Conservation (phyloP, 2,113 vertebrate species). For the Cryptomyrus ogoouensis region DNA sequence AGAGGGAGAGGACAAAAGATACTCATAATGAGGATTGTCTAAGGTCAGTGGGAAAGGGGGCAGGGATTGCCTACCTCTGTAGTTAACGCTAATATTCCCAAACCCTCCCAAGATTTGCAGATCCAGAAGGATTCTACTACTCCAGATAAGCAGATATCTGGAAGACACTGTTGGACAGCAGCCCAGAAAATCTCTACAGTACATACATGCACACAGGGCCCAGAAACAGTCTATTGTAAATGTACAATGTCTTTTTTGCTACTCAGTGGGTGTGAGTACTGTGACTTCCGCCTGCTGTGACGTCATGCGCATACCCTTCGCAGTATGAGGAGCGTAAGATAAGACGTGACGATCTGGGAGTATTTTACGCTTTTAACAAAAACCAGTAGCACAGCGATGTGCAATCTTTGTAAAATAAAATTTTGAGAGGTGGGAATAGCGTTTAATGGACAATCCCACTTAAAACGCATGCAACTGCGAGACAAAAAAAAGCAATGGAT, state of each 20-base stretch:
- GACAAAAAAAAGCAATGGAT: too few relatives aligned
- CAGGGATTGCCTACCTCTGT: not conserved
- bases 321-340: too few relatives aligned
- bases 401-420: too few relatives aligned
- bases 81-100: not conserved
- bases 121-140: not conserved
- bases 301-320: too few relatives aligned
- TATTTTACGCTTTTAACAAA: too few relatives aligned
- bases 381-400: too few relatives aligned
- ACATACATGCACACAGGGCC: not conserved
- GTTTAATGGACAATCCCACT: too few relatives aligned
- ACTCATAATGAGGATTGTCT: not conserved
- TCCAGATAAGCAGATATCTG: not conserved
- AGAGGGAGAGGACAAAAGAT: not conserved
- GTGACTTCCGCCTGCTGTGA: too few relatives aligned
- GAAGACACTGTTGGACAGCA: not conserved
- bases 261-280: too few relatives aligned
- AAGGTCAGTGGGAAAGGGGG: not conserved
- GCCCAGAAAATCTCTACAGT: not conserved
- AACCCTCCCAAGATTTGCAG: not conserved
- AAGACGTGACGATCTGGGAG: too few relatives aligned
- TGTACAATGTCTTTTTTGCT: not conserved
- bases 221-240: not conserved
- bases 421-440: too few relatives aligned
- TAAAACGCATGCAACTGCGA: too few relatives aligned